Percentiles rank a stretch among this genome's conserved stretches.
Evolutionary conservation across 2,113 vertebrate genomes (phyloP).

Genomic region (Labeo catla): DNA sequence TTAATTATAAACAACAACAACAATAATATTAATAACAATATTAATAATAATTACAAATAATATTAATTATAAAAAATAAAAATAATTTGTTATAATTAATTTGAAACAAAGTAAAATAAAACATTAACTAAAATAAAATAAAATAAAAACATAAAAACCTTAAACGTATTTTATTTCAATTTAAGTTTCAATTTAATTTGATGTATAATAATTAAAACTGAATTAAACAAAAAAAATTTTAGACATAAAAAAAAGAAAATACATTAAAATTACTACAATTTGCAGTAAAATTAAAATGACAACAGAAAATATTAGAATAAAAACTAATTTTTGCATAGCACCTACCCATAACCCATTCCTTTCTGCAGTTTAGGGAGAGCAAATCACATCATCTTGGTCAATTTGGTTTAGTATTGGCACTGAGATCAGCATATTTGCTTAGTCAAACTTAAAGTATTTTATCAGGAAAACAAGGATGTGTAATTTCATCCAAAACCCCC

Average conservation of each 20-base stretch:
- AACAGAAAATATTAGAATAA: background rate
- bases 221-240: too few relatives aligned
- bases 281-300: background rate
- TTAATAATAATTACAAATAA: too few relatives aligned
- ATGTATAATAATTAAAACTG: background rate
- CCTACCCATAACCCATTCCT: background rate
- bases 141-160: background rate
- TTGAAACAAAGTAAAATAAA: background rate
- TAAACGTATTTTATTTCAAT: background rate
- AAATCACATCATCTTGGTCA: background rate
- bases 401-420: background rate
- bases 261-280: background rate
- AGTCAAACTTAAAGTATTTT: background rate
- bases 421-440: background rate
- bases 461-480: background rate
- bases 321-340: background rate
- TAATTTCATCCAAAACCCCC: background rate
- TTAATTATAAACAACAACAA: too few relatives aligned
- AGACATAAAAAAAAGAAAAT: too few relatives aligned
- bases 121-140: background rate
- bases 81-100: too few relatives aligned
- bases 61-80: too few relatives aligned
- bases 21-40: too few relatives aligned
- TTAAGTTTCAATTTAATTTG: background rate
- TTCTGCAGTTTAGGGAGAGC: background rate